Percentiles rank a stretch among this genome's conserved stretches.
Evolutionary conservation across 2,888 invertebrate species (phyloP).

Genomic region (Eupithecia vulgata): DNA sequence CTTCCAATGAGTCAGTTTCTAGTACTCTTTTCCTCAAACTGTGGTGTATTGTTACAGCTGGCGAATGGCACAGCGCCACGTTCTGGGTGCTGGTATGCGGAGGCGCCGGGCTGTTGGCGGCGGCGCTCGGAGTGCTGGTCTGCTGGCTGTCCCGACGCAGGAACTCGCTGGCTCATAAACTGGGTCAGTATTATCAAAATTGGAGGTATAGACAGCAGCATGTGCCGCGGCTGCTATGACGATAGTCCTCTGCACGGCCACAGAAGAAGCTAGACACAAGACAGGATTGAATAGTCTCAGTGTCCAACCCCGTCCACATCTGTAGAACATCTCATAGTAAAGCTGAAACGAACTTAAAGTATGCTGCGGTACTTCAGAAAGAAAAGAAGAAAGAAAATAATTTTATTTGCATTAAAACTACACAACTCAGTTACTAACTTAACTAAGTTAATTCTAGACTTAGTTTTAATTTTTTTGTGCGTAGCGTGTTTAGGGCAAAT

Average conservation of each 20-base stretch:
- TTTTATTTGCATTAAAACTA: no score
- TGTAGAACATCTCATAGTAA: no score
- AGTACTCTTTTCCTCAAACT: background rate
- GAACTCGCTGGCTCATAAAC: conserved; percentile 72
- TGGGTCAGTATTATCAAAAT: conserved; percentile 55
- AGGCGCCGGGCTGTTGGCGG: conserved; percentile 54
- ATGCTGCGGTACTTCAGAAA: no score
- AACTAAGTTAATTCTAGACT: no score
- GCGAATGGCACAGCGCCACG: conserved; percentile 62
- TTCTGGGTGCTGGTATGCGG: conserved; percentile 71
- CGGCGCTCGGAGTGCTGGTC: conserved; percentile 61
- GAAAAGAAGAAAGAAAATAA: no score
- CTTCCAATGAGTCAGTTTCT: background rate
- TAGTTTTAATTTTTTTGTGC: no score
- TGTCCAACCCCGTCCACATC: no score
- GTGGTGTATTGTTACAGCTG: conserved; percentile 53
- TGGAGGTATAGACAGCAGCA: background rate
- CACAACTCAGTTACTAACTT: no score
- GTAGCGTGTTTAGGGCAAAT: no score
- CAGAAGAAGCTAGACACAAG: no score
- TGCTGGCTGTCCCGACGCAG: conserved; percentile 74
- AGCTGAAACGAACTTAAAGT: no score
- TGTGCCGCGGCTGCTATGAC: background rate
- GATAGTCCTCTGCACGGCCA: background rate
- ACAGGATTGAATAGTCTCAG: no score